Base-by-base conservation (phyloP, 2,888 invertebrate genomes). In the Kryphioiulus occultus region DNA sequence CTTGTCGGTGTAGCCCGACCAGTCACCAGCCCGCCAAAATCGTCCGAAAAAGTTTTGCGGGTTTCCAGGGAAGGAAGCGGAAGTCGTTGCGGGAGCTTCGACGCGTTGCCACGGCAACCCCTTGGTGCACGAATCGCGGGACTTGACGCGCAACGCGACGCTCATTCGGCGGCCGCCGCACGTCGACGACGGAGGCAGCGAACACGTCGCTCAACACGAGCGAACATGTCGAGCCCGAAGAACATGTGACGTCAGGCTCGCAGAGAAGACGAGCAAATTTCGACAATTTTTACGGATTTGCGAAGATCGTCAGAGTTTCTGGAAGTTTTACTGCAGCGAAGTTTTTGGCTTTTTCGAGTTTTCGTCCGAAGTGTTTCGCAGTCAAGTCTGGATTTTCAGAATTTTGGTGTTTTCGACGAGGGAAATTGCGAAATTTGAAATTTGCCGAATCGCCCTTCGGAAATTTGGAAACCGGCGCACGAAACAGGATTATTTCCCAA, bases 111-210 rank as follows among this genome's bases (percentile, higher is more conserved):
- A 53, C 19, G 53, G n/a, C 53, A 12, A 53, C 53, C 1, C 47
- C 2, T n/a, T n/a, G 47, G 7, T 2, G 35, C 35, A 7, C 35
- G 35, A 35, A 35, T 44, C n/a, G n/a, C n/a, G 53, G 0, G 53
- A 53, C 10, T 15, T n/a, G n/a, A 19, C n/a, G 53, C 53, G 19
- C 0, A 1, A 1, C n/a, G 53, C 53, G 53, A 53, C 53, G 53
- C 19, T 53, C 53, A 53, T 53, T 53, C 53, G 53, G 53, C 53
- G 53, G 53, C 53, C 1, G 53, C 53, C 53, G 53, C 53, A 53
- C 53, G 53, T 53, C 53, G 53, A 53, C 53, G 53, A 53, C 53
- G 53, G 53, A 53, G 53, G 53, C 53, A 53, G n/a, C 44, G 44
- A 44, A 44, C 44, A 44, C 44, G 1, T 44, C 44, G 44, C 44